Percentiles rank a stretch among this genome's conserved stretches.
Evolutionary conservation across 2,797 vertebrate species (phyloP).

Genomic region (Poeciliopsis gracilis): DNA sequence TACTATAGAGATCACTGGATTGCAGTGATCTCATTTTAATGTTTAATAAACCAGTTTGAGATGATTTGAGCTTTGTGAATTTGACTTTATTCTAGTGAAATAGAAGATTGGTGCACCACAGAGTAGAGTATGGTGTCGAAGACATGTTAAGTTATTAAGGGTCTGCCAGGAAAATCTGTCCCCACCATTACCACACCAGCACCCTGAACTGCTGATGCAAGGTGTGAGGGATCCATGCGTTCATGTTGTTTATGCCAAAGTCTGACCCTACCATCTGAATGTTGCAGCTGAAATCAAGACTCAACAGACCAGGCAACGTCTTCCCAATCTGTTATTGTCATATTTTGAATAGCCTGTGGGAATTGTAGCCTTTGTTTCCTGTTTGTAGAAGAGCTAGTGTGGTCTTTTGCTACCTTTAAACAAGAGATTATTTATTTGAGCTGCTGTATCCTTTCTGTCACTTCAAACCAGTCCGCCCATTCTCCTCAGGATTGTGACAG

Average conservation of each 20-base stretch:
- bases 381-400: neutral
- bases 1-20: neutral
- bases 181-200: neutral
- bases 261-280: neutral
- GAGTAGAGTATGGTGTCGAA: neutral
- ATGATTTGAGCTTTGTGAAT: neutral
- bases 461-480: neutral
- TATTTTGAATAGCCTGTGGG: neutral
- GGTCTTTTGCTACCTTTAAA: neutral
- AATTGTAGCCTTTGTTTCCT: neutral
- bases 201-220: neutral
- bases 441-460: neutral
- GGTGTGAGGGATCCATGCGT: neutral
- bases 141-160: neutral
- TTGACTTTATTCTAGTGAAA: neutral
- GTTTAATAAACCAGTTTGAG: neutral
- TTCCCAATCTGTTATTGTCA: neutral
- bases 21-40: neutral
- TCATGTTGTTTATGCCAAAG: conserved; percentile 1
- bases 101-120: neutral
- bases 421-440: neutral
- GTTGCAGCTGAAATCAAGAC: neutral
- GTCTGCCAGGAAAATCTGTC: neutral
- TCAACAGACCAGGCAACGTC: neutral
- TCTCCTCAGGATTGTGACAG: neutral